phyloP scores from a whole-genome alignment of 2,113 vertebrate species.

The Cyprinodon brontotheroides region DNA sequence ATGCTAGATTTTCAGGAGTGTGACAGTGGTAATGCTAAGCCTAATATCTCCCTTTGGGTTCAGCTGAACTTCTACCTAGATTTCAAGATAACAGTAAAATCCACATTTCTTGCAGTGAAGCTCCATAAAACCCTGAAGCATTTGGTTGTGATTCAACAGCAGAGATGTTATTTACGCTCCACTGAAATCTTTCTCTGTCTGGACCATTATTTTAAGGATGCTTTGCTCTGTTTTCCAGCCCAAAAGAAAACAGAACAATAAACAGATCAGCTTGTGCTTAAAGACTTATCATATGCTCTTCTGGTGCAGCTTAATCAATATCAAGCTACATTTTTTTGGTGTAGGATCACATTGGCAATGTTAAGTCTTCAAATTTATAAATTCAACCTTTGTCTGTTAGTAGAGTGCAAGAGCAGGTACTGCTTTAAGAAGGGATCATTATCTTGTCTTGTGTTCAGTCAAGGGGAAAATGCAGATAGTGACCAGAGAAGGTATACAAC shows the following conservation, averaged over 20 bases:
- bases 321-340: too few relatives aligned
- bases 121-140: conserved; percentile 3
- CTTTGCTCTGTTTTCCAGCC: not conserved
- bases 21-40: not conserved
- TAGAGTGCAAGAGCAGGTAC: too few relatives aligned
- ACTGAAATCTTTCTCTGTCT: conserved; percentile 37
- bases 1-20: not conserved
- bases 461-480: too few relatives aligned
- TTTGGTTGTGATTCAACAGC: conserved; percentile 17
- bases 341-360: too few relatives aligned
- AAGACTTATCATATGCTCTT: not conserved
- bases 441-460: too few relatives aligned
- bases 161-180: conserved; percentile 39
- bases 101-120: conserved; percentile 34
- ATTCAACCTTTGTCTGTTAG: too few relatives aligned
- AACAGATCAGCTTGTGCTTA: not conserved
- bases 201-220: conserved; percentile 7
- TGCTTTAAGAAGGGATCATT: too few relatives aligned
- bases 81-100: conserved; percentile 4
- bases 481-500: too few relatives aligned
- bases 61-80: not conserved
- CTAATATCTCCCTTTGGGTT: not conserved
- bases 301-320: not conserved
- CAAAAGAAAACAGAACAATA: conserved; percentile 14
- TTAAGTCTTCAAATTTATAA: too few relatives aligned